A percentile compares a stretch with the other conserved stretches of the same genome.
phyloP scores from a whole-genome alignment of 1,140 invertebrate genomes.

The Brachionus rubens region DNA sequence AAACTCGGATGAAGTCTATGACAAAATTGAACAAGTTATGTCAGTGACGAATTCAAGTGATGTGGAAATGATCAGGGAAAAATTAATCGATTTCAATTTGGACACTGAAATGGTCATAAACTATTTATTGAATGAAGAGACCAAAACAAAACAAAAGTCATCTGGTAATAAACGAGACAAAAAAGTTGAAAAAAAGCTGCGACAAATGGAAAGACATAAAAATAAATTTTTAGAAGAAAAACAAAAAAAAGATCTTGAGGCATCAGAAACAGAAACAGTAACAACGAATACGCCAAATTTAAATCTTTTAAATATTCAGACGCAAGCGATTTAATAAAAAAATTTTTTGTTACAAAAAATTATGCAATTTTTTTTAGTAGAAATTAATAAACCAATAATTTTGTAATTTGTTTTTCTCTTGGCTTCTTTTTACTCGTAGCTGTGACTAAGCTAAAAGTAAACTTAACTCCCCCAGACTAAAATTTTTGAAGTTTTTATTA shows the following conservation, averaged over 20 bases:
- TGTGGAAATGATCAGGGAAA: not conserved
- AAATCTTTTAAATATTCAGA: slow-evolving; percentile 22
- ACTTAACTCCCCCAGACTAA: too few species aligned
- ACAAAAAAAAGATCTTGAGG: not conserved
- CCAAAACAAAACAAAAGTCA: not conserved
- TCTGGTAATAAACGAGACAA: slow-evolving; percentile 28
- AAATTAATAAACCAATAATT: not conserved
- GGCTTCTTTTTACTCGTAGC: not conserved
- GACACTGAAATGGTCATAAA: slow-evolving; percentile 5
- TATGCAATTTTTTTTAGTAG: not conserved
- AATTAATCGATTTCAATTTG: not conserved
- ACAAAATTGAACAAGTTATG: slow-evolving; percentile 14
- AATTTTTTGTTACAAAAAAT: not conserved
- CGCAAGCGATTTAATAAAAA: not conserved
- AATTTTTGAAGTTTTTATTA: not conserved
- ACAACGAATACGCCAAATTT: not conserved
- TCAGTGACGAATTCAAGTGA: not conserved
- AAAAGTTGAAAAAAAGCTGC: slow-evolving; percentile 34
- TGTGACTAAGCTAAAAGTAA: not conserved
- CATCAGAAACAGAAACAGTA: not conserved
- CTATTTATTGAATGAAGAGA: slow-evolving; percentile 2
- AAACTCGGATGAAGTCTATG: not conserved
- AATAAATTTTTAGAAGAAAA: slow-evolving; percentile 13
- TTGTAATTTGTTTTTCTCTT: not conserved
- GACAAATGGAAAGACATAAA: slow-evolving; percentile 33